phyloP scores from a whole-genome alignment of 2,113 vertebrate species.

The Pipra filicauda region DNA sequence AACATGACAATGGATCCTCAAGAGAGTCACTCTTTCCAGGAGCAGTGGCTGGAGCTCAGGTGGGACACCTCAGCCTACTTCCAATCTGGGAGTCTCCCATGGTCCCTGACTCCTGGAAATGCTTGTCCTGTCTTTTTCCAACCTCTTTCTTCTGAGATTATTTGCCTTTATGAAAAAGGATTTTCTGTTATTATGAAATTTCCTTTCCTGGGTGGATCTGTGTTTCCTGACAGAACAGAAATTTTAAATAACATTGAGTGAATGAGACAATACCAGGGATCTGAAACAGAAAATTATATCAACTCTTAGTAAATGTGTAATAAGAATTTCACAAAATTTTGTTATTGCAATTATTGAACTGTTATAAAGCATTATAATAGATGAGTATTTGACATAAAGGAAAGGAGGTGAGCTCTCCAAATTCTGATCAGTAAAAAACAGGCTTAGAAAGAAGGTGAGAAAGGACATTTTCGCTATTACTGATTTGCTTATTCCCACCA shows the following conservation, averaged over 20 bases:
- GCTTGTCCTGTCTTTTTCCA: neutral
- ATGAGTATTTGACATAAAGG: neutral
- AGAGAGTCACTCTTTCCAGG: neutral
- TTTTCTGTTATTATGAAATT: neutral
- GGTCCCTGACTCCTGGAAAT: neutral
- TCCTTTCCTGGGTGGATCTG: neutral
- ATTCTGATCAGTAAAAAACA: neutral
- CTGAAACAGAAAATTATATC: neutral
- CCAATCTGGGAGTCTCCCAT: neutral
- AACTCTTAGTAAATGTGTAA: neutral
- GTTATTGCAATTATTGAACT: neutral
- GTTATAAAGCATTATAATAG: neutral
- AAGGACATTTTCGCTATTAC: neutral
- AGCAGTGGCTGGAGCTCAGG: neutral
- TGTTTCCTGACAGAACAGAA: fast-evolving
- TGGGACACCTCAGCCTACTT: neutral
- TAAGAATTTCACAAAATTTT: neutral
- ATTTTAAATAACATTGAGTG: neutral
- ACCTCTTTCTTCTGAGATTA: neutral
- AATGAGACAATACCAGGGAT: neutral
- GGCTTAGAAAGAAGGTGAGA: neutral
- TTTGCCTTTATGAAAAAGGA: neutral
- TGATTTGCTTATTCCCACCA: neutral
- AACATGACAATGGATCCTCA: fast-evolving
- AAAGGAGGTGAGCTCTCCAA: neutral